Evolutionary conservation across 2,797 vertebrate species (phyloP).

Genomic region (Pteropus rufus): DNA sequence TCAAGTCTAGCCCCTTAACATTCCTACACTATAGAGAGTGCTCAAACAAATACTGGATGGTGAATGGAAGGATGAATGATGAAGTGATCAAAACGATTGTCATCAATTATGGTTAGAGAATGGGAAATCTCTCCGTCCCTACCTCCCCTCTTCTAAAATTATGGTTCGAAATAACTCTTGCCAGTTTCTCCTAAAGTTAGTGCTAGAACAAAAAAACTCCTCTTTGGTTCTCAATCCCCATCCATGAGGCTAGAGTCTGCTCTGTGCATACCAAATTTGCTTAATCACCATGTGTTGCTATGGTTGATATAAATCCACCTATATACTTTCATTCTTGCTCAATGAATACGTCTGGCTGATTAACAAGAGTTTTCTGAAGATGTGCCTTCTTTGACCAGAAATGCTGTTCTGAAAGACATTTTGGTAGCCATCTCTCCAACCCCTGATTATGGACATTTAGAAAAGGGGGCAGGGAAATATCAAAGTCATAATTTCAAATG

Average conservation of each 20-base stretch:
- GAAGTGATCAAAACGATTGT: background rate
- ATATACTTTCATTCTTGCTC: background rate
- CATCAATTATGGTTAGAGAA: background rate
- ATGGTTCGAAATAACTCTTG: background rate
- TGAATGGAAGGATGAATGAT: background rate
- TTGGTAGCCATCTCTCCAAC: background rate
- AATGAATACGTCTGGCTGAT: background rate
- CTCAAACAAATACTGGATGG: background rate
- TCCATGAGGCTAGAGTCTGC: background rate
- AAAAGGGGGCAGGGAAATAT: background rate
- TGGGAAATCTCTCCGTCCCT: background rate
- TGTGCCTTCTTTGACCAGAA: background rate
- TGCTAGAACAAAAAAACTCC: background rate
- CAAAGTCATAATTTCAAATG: background rate
- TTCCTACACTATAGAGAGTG: background rate
- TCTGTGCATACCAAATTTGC: background rate
- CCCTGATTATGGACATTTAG: background rate
- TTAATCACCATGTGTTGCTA: background rate
- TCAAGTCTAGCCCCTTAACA: background rate
- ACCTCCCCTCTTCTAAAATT: background rate
- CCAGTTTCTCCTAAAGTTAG: background rate
- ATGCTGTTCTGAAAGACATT: background rate
- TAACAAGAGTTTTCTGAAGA: background rate
- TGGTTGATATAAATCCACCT: background rate
- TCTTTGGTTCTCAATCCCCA: background rate